Base-by-base conservation (phyloP, 2,888 invertebrate genomes). In the Phaonia tiefii region DNA sequence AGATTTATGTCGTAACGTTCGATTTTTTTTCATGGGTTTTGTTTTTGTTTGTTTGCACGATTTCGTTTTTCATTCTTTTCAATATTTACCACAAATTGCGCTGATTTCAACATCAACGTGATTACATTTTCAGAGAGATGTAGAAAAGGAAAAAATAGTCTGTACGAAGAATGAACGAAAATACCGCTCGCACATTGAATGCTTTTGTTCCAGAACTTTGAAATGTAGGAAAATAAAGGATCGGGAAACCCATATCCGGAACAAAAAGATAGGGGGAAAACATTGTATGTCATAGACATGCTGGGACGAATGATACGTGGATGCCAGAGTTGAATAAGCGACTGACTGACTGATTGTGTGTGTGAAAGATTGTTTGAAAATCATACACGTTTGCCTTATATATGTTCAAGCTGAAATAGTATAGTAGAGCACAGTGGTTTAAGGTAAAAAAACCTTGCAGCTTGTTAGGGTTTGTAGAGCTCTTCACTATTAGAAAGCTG, bases 41-140 rank as follows among this genome's bases (percentile, higher is more conserved):
- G 13, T n/a, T 39, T 49, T 42, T 56, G 17, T 17, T 56, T 56
- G 54, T 51, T 71, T 71, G 26, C 15, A n/a, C n/a, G 49, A 67
- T 67, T 66, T 70, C 78, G 56, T 75, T 81, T 77, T 77, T 66
- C 76, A 76, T 56, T 56, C 26, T 81, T 70, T 71, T 71, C 75
- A 81, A 75, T 75, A 72, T 78, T 75, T 72, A 63, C 77, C 74
- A 71, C 77, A 80, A 80, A 80, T 77, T 81, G 71, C 75, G 75
- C 67, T 71, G 75, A 81, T 81, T 81, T 67, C 60, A 78, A 81
- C 67, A 75, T 71, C 75, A 81, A 71, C 69, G 77, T 80, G 80
- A 80, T 80, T 80, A 75, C 77, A 75, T 80, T 80, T 80, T 67
- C 54, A 58, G n/a, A 70, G 71, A 70, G 70, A 60, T 66, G 74